These are phyloP conservation scores for Rhopalosiphum maidis DNA, from an alignment of 1,140 invertebrate species.

Conservation along the genomic window DNA sequence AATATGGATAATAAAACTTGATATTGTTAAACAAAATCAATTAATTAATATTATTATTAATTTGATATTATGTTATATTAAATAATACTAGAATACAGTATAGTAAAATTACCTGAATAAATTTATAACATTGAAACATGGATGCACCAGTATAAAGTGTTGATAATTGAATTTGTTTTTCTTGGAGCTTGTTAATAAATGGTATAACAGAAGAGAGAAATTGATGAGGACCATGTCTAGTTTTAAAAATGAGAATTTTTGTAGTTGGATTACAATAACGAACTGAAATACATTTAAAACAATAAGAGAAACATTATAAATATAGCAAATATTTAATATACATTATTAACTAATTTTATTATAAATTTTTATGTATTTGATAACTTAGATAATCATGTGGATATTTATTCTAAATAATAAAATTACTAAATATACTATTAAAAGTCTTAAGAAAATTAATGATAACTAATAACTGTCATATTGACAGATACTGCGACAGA, in stretches of 20 bases:
- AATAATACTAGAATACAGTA: neutral
- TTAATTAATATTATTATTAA: no score
- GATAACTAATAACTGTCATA: no score
- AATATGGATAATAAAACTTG: neutral
- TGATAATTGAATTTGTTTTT: slow-evolving; percentile 68
- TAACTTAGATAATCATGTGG: no score
- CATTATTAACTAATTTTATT: no score
- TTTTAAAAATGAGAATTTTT: slow-evolving; percentile 74
- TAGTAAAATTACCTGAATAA: slow-evolving; percentile 67
- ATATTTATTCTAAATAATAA: neutral
- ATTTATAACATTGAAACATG: slow-evolving; percentile 77
- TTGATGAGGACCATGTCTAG: slow-evolving; percentile 75
- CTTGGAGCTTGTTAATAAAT: slow-evolving; percentile 70
- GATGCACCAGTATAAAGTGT: slow-evolving; percentile 79
- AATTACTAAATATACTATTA: neutral
- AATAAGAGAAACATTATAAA: neutral
- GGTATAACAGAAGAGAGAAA: slow-evolving; percentile 73
- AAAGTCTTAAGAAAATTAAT: no score
- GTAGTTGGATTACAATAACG: slow-evolving; percentile 81
- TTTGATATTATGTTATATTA: neutral
- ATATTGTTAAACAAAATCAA: neutral
- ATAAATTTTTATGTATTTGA: no score
- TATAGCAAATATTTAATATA: no score
- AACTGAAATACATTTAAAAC: slow-evolving; percentile 63
- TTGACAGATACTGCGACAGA: no score